Percentiles rank a stretch among this genome's conserved stretches.
Evolutionary conservation across 1,140 invertebrate species (phyloP).

Genomic region (Acromyrmex charruanus): DNA sequence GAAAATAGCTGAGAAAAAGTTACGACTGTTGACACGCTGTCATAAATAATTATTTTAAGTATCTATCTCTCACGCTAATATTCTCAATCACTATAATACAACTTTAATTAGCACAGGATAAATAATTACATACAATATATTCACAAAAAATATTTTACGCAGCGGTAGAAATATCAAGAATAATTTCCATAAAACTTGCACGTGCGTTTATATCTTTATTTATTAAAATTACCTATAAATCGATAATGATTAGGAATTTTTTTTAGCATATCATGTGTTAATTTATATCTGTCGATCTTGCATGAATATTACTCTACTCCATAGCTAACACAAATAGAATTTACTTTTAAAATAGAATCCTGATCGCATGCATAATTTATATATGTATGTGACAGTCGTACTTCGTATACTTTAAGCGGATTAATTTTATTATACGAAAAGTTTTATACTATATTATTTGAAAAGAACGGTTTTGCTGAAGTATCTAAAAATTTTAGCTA

Average conservation of each 20-base stretch:
- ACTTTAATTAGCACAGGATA: background rate
- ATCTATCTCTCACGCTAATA: background rate
- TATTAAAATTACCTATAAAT: conserved; percentile 17
- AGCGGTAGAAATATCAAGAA: background rate
- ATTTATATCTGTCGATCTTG: conserved; percentile 8
- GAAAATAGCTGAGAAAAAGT: background rate
- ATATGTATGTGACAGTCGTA: background rate
- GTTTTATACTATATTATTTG: no score
- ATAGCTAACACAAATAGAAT: background rate
- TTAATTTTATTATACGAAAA: background rate
- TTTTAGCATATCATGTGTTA: conserved; percentile 22
- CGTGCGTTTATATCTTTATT: background rate
- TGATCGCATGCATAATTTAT: background rate
- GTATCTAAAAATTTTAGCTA: no score
- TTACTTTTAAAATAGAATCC: background rate
- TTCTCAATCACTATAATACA: background rate
- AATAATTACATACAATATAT: conserved; percentile 16
- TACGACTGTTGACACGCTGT: background rate
- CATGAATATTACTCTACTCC: conserved; percentile 16
- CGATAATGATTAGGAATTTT: background rate
- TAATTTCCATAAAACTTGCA: background rate
- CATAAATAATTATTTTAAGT: background rate
- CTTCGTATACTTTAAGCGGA: background rate
- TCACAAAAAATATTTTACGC: background rate
- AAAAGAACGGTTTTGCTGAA: no score